Base-by-base conservation (phyloP, 2,113 vertebrate species). In the Tautogolabrus adspersus region DNA sequence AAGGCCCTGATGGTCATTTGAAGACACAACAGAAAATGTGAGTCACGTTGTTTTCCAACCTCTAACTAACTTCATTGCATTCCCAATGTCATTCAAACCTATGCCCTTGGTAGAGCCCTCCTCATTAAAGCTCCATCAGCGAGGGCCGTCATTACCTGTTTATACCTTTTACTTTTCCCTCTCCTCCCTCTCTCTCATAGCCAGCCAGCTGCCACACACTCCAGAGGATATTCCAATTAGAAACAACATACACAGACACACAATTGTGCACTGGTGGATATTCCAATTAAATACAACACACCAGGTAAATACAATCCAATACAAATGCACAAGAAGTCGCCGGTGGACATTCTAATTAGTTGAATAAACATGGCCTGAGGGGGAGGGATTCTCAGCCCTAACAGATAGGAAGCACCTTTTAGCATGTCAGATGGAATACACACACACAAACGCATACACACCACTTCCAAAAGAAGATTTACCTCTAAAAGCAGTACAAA, bases 51-150 rank as follows among this genome's bases (percentile, higher is more conserved):
- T 74, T 34, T 38, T 51, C 57, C 42, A 59, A 81, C 55, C 47
- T 74, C 61, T 16, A 60, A 5, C 59, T 57, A 74, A 80, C 61
- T 79, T 58, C 76, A 37, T 3, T 46, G 16, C 37, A 42, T 54
- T 55, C 37, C 10, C 15, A 5, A 9, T 21, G 1, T 51, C 46
- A 19, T 66, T 52, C 65, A 74, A 85, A 83, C 72, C 80, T 81
- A 75, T 75, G 73, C 79, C 88, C 84, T 81, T 42, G 73, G 70
- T 77, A 38, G 70, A 82, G 77, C 67, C 81, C 76, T 82, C 58
- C 88, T 92, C 87, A 89, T 92, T 92, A 92, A 88, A 90, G 88
- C 62, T 73, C 85, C 85, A 91, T 91, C 89, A 93, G 86, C 58
- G 47, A 90, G 75, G 70, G 87, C 74, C 90, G 91, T 92, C 87